Conservation (phyloP, 2,888 invertebrate genomes). For the Bombylius discolor region DNA sequence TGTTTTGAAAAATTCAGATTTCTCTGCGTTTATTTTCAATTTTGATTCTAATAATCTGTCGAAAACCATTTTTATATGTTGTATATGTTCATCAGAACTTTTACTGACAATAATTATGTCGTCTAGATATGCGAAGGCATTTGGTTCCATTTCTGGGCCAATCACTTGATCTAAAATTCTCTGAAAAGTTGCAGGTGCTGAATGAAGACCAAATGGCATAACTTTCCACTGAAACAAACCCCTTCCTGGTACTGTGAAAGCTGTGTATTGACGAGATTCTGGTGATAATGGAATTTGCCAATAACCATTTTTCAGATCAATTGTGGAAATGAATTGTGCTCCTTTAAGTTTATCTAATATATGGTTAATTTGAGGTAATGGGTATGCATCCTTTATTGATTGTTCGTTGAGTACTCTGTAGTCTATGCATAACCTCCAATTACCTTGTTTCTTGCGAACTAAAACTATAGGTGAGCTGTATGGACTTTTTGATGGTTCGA, state of each 20-base stretch:
- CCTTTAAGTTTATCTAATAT: not conserved
- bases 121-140: slow-evolving; percentile 5
- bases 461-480: not conserved
- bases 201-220: not conserved
- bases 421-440: not conserved
- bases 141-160: not conserved
- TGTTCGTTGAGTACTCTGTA: not conserved
- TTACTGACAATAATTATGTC: slow-evolving; percentile 2
- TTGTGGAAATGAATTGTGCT: not conserved
- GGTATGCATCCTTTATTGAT: not conserved
- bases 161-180: not conserved
- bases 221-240: not conserved
- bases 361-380: not conserved
- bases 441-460: not conserved
- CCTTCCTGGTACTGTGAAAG: slow-evolving; percentile 1
- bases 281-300: not conserved
- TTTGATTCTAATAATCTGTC: not conserved
- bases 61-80: slow-evolving; percentile 1
- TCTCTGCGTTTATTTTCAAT: not conserved
- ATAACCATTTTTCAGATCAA: not conserved
- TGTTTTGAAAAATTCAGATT: not conserved
- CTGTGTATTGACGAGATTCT: not conserved
- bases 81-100: slow-evolving; percentile 1
- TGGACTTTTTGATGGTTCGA: not conserved
- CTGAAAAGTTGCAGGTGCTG: slow-evolving; percentile 6